Base-by-base conservation (phyloP, 2,888 invertebrate species). In the Synanthedon myopaeformis region DNA sequence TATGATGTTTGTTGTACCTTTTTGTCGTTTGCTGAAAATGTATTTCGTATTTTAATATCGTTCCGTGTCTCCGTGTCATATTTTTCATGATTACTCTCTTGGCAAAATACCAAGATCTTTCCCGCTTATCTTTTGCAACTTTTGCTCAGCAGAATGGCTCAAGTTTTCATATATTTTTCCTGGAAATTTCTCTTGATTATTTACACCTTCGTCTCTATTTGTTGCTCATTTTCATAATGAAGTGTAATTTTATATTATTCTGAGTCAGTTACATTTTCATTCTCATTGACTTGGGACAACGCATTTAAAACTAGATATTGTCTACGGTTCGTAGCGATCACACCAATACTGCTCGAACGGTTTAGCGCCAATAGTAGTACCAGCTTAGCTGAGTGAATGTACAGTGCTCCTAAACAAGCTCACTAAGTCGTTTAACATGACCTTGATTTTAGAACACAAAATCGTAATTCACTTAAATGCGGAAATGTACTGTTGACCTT, bases 51-150 rank as follows among this genome's bases (percentile, higher is more conserved):
- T 79, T 80, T 79, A 79, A 77, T 80, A 80, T 76, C 72, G 68
- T 66, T 66, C 76, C 70, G 68, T 76, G 71, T 76, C 73, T 68
- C 65, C 65, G 64, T 72, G 77, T 80, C 77, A 76, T 79, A 81
- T 79, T 81, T 81, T 79, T 80, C 80, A 77, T 79, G 81, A 82
- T 81, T 79, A 79, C 74, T 75, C 74, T 75, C 72, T 77, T 83
- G 83, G 83, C 82, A 80, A 75, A 75, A 74, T 70, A 77, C 81
- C 82, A 83, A 79, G 73, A 76, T 77, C 76, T 74, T 66, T 69
- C 63, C 72, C 77, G 78, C 77, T 79, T 82, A 82, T 80, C 81
- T 80, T 77, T 74, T 70, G 71, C 69, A 76, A 79, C 74, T 75
- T 76, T 78, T 72, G 72, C 74, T 73, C 65, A 70, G 73, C 68